Conservation (phyloP, 92 coral and sea anemone species). For the Phenganax marumi region DNA sequence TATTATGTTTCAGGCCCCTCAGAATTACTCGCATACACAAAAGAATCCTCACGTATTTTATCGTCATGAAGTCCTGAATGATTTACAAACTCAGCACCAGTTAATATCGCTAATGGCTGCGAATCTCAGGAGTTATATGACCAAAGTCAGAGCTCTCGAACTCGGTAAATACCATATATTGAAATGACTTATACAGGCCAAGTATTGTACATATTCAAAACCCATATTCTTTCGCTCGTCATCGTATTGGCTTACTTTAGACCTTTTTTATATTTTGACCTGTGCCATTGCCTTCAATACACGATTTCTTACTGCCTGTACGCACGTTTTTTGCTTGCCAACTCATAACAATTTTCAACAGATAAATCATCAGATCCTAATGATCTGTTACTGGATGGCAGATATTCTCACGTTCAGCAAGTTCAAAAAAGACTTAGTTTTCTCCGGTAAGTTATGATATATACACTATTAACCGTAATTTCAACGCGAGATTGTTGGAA, state of each 20-base stretch:
- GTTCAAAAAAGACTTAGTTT: conserved; percentile 92
- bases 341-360: conserved; percentile 17
- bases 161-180: conserved; percentile 47
- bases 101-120: conserved; percentile 85
- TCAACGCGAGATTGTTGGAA: background rate
- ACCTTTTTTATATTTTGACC: too few relatives aligned
- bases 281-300: too few relatives aligned
- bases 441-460: conserved; percentile 53
- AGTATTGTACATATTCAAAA: too few relatives aligned
- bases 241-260: too few relatives aligned
- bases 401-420: conserved; percentile 86
- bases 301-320: too few relatives aligned
- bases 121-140: conserved; percentile 86
- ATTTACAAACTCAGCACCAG: conserved; percentile 80
- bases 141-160: conserved; percentile 62
- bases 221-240: too few relatives aligned
- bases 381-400: conserved; percentile 79
- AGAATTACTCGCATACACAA: conserved; percentile 95
- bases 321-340: too few relatives aligned
- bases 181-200: background rate
- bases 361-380: conserved; percentile 77
- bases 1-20: conserved; percentile 75
- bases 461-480: background rate
- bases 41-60: conserved; percentile 96
- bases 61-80: conserved; percentile 95